Conservation (phyloP, 2,888 invertebrate species). For the Melanostoma scalare region DNA sequence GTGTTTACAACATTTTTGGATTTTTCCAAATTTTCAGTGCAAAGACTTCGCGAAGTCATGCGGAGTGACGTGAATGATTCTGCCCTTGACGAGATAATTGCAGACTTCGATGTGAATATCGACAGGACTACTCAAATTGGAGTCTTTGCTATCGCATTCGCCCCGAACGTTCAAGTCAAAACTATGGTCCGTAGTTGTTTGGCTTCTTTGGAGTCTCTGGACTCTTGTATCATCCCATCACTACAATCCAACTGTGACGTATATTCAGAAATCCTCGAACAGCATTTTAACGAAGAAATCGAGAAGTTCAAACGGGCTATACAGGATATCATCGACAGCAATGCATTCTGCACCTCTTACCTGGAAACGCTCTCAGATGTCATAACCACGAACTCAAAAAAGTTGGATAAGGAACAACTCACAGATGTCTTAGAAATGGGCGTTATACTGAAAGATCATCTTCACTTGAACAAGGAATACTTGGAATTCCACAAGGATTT, state of each 20-base stretch:
- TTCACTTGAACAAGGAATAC: conserved; percentile 76
- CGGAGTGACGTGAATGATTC: conserved; percentile 73
- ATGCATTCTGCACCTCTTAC: conserved; percentile 78
- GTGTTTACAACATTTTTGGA: conserved; percentile 79
- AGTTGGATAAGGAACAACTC: conserved; percentile 75
- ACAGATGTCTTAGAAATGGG: conserved; percentile 77
- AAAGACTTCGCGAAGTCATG: conserved; percentile 77
- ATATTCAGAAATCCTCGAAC: conserved; percentile 79
- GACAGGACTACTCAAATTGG: conserved; percentile 81
- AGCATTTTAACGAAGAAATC: conserved; percentile 80
- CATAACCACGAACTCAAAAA: conserved; percentile 74
- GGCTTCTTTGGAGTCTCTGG: conserved; percentile 81
- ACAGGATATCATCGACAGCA: conserved; percentile 80
- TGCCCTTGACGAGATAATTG: conserved; percentile 78
- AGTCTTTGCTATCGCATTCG: conserved; percentile 79
- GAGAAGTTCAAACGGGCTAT: conserved; percentile 77
- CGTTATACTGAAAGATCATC: conserved; percentile 78
- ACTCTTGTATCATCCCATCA: conserved; percentile 80
- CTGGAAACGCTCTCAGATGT: conserved; percentile 76
- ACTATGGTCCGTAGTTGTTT: conserved; percentile 79
- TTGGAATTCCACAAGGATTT: conserved; percentile 68
- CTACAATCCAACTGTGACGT: conserved; percentile 76
- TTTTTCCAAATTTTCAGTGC: conserved; percentile 78
- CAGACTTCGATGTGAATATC: conserved; percentile 81
- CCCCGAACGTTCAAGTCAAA: conserved; percentile 78